Conservation (phyloP, 2,888 invertebrate species). For the Macaria notata region DNA sequence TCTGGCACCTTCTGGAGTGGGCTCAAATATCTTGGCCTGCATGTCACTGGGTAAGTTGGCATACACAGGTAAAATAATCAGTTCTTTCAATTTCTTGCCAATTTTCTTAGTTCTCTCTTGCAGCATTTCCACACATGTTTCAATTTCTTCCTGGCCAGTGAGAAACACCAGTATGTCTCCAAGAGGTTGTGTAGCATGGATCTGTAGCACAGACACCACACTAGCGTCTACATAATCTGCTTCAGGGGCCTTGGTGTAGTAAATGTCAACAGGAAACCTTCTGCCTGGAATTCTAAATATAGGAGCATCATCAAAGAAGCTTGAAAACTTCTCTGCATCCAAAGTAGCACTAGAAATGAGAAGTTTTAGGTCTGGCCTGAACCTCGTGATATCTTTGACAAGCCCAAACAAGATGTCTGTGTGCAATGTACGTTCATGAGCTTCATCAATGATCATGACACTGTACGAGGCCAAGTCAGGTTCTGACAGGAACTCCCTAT, state of each 20-base stretch:
- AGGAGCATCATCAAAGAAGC: constrained; percentile 99
- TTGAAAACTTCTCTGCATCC: constrained; percentile 98
- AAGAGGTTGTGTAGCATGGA: constrained; percentile 97
- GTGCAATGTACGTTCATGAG: constrained; percentile 98
- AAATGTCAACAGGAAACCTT: constrained; percentile 98
- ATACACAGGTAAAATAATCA: constrained; percentile 97
- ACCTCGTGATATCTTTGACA: constrained; percentile 97
- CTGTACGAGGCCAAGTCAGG: constrained; percentile 98
- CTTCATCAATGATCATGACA: constrained; percentile 99
- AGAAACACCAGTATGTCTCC: constrained; percentile 98
- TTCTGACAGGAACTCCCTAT: constrained; percentile 98
- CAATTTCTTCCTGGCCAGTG: constrained; percentile 96
- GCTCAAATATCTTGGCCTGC: constrained; percentile 99
- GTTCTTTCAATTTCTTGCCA: constrained; percentile 95
- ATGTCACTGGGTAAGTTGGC: constrained; percentile 99
- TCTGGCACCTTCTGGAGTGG: constrained; percentile 97
- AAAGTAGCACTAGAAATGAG: constrained; percentile 99
- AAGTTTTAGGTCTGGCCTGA: constrained; percentile 96
- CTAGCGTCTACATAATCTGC: constrained; percentile 99
- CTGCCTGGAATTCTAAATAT: constrained; percentile 99
- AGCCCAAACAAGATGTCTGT: constrained; percentile 99
- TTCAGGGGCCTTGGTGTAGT: constrained; percentile 99
- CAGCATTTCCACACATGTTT: constrained; percentile 93
- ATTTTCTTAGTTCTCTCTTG: constrained; percentile 95
- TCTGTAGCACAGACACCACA: constrained; percentile 98